These are phyloP conservation scores for Podarcis lilfordi DNA, from an alignment of 2,797 vertebrate genomes.

Conservation along the genomic window DNA sequence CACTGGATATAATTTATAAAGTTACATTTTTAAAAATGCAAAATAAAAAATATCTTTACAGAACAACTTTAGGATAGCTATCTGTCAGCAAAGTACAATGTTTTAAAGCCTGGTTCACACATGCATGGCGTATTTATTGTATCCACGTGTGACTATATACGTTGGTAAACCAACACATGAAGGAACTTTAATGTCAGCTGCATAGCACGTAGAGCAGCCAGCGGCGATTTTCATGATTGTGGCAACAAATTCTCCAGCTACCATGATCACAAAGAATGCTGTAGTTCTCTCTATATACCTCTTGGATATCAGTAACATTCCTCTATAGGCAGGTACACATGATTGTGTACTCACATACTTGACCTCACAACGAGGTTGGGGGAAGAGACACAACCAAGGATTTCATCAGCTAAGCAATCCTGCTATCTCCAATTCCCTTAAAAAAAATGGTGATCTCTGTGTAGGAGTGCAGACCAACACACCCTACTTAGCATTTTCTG, in stretches of 20 bases:
- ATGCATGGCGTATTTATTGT: background rate
- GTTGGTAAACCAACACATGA: background rate
- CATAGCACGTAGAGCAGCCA: background rate
- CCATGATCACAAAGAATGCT: background rate
- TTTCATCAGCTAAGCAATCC: constrained; percentile 22
- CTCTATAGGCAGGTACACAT: background rate
- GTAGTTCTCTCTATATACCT: background rate
- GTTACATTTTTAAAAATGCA: constrained; percentile 15
- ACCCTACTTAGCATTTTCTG: constrained; percentile 48
- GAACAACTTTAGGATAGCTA: background rate
- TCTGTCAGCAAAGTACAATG: background rate
- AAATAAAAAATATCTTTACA: background rate
- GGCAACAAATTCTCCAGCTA: background rate
- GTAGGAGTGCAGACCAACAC: background rate
- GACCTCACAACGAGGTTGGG: background rate
- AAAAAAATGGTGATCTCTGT: constrained; percentile 23
- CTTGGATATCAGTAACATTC: background rate
- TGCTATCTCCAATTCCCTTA: constrained; percentile 25
- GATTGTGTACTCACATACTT: background rate
- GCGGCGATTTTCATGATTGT: background rate
- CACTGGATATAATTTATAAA: constrained; percentile 48
- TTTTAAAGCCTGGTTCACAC: background rate
- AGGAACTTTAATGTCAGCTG: background rate
- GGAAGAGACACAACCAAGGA: background rate
- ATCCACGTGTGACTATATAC: background rate